A percentile compares a stretch with the other conserved stretches of the same genome.
phyloP scores from a whole-genome alignment of 2,797 vertebrate genomes.

The Hyperoplus immaculatus region DNA sequence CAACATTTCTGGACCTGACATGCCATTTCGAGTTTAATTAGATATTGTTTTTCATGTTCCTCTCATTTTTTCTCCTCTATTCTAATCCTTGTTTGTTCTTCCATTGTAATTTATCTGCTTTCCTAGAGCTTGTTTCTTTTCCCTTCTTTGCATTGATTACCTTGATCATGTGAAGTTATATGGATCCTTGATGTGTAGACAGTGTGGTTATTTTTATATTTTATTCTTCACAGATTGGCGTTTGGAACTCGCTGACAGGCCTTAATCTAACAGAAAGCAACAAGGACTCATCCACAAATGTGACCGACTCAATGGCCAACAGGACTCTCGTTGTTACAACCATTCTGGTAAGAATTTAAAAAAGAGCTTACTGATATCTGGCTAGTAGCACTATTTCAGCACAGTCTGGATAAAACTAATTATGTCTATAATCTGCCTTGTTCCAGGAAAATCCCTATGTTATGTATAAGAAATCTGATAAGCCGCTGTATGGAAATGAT shows the following conservation, averaged over 20 bases:
- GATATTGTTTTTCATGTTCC: constrained; percentile 9
- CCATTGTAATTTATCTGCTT: constrained; percentile 5
- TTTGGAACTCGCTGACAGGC: constrained; percentile 97
- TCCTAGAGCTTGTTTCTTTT: constrained; percentile 12
- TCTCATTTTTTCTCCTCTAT: not conserved
- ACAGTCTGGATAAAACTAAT: constrained; percentile 5
- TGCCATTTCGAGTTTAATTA: constrained; percentile 11
- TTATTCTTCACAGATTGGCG: constrained; percentile 88
- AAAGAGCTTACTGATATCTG: not conserved
- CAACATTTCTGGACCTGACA: constrained; percentile 27
- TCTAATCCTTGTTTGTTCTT: constrained; percentile 4
- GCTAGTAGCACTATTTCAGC: not conserved
- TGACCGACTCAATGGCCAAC: constrained; percentile 95
- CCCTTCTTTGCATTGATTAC: constrained; percentile 30
- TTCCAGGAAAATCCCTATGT: constrained; percentile 97
- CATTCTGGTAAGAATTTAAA: constrained; percentile 90
- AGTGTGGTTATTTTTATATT: constrained; percentile 25
- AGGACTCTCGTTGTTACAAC: constrained; percentile 96
- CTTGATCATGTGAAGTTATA: not conserved
- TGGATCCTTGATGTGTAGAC: not conserved
- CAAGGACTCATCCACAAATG: constrained; percentile 91
- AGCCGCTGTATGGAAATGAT: constrained; percentile 96
- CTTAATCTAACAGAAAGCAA: constrained; percentile 94
- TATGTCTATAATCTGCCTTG: constrained; percentile 6
- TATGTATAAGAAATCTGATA: constrained; percentile 99